A percentile compares a stretch with the other conserved stretches of the same genome.
These are phyloP conservation scores for Ptychochromis oligacanthus DNA, from an alignment of 2,113 vertebrate genomes.

Conservation along the genomic window DNA sequence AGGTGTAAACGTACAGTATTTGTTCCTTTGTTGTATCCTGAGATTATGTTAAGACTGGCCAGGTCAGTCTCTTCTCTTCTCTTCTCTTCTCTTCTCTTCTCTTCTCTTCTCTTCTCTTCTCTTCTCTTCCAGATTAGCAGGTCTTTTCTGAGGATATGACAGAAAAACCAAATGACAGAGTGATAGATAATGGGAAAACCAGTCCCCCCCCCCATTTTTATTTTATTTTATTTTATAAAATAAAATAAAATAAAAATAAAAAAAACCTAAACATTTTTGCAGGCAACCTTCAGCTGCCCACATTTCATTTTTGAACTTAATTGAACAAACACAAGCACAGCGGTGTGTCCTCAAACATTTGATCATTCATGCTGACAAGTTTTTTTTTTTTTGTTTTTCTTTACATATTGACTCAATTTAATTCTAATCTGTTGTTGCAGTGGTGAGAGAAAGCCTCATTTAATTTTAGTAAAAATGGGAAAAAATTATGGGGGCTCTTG, in stretches of 20 bases:
- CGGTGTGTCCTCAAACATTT: slow-evolving; percentile 8
- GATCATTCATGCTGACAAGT: slow-evolving; percentile 9
- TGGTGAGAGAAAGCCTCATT: background rate
- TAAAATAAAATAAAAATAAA: background rate
- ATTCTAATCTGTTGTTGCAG: background rate
- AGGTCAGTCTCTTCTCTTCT: background rate
- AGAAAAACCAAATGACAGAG: background rate
- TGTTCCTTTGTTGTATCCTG: background rate
- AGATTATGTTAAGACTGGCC: background rate
- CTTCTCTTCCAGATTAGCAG: slow-evolving; percentile 22
- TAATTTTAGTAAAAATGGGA: background rate
- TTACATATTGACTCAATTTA: background rate
- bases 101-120: background rate
- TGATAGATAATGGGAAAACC: slow-evolving; percentile 18
- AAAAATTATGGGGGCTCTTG: background rate
- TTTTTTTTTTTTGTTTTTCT: no score
- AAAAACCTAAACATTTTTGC: slow-evolving; percentile 11
- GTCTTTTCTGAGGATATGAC: slow-evolving; percentile 39
- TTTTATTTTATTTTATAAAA: no score
- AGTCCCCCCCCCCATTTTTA: background rate
- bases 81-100: slow-evolving; percentile 2
- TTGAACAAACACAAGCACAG: slow-evolving; percentile 12
- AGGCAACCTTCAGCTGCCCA: slow-evolving; percentile 14
- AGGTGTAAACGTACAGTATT: slow-evolving; percentile 21
- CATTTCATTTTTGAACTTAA: slow-evolving; percentile 17